Base-by-base conservation (phyloP, 2,888 invertebrate genomes). In the Tachina lurida region DNA sequence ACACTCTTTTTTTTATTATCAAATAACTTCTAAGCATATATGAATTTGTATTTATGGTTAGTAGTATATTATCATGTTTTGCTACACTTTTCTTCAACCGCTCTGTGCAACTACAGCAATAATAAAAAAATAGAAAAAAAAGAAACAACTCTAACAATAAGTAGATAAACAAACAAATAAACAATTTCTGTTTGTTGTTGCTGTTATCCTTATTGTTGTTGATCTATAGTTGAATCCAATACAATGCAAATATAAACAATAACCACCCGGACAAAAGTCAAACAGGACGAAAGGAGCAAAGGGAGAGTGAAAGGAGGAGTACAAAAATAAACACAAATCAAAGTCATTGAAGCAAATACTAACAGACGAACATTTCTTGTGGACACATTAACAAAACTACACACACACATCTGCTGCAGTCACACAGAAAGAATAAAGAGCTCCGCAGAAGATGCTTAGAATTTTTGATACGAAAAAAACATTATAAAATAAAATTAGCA, bases 291-390 rank as follows among this genome's bases (percentile, higher is more conserved):
- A 54, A 1, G 15, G 3, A 31, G 0, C 7, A 15, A 0, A 52
- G 31, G 31, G 31, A 7, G 0, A 31, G 31, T 5, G 31, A 31
- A 7, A 31, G n/a, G 8, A 65, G 10, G 22, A 65, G 49, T 58
- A 43, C 17, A 39, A 65, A 74, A 79, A 86, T 83, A 86, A 84
- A 58, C 49, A 71, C 84, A 88, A 87, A 88, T 87, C 87, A 87
- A 87, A 88, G 77, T 84, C 87, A 86, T 83, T 87, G 71, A 87
- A 88, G 87, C 87, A 87, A 80, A 84, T 85, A 70, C 84, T 74
- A 83, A 71, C 31, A 62, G 71, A 54, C 78, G 39, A 80, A 60
- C 39, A 47, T 39, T 68, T 58, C 15, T 75, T 63, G 15, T 71
- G 75, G 47, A 67, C 8, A 83, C 39, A 54, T 22, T 43, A 54